phyloP scores from a whole-genome alignment of 2,113 vertebrate species.

The Psilopsiagon aymara region DNA sequence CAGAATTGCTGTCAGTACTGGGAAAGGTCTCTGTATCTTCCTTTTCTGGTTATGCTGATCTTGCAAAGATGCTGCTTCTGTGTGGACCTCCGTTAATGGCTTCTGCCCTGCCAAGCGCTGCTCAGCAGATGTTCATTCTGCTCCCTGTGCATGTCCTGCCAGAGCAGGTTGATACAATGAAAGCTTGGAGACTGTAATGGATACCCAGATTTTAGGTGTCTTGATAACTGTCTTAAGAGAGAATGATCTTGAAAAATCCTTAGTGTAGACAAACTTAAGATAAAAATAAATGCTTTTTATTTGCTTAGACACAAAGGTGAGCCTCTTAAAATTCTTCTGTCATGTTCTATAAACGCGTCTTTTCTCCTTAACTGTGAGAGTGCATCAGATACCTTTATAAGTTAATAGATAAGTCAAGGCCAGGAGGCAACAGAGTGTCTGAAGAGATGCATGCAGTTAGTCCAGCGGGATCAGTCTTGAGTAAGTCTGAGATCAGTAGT shows the following conservation, averaged over 20 bases:
- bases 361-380: neutral
- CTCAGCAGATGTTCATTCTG: neutral
- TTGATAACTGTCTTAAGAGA: neutral
- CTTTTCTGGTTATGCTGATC: neutral
- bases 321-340: neutral
- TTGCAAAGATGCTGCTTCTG: neutral
- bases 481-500: neutral
- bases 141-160: neutral
- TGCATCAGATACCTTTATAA: neutral
- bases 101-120: neutral
- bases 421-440: neutral
- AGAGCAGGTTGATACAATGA: accelerated
- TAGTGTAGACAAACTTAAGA: neutral
- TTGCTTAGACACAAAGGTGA: neutral
- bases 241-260: neutral
- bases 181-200: neutral
- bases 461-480: neutral
- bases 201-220: neutral
- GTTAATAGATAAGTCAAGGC: neutral
- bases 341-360: neutral
- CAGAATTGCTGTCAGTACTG: neutral
- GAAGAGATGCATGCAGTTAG: neutral
- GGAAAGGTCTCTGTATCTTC: neutral
- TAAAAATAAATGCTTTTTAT: neutral
- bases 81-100: neutral